Conservation (phyloP, 2,888 invertebrate genomes). For the Sthenelais limicola region DNA sequence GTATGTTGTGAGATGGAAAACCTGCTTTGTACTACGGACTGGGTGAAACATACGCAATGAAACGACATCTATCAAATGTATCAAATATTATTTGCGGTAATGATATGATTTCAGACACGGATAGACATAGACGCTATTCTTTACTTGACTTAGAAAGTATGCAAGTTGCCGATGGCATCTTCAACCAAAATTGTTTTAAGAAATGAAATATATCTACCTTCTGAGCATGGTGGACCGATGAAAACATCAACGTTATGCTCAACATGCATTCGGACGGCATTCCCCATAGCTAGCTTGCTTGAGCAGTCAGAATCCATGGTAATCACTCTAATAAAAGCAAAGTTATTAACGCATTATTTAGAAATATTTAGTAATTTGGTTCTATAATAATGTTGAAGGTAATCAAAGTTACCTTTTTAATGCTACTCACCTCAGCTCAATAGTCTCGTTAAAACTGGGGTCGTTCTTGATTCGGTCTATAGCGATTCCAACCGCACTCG, state of each 20-base stretch:
- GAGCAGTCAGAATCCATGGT: slow-evolving; percentile 49
- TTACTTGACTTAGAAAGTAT: too few relatives aligned
- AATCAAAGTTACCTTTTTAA: not conserved
- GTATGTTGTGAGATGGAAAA: too few relatives aligned
- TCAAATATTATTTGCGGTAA: too few relatives aligned
- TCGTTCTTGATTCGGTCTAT: slow-evolving; percentile 47
- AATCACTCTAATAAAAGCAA: slow-evolving; percentile 45
- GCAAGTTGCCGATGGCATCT: too few relatives aligned
- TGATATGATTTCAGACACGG: too few relatives aligned
- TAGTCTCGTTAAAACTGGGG: slow-evolving; percentile 42
- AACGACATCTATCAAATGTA: too few relatives aligned
- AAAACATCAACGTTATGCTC: slow-evolving; percentile 50
- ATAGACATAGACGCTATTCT: too few relatives aligned
- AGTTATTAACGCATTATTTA: not conserved
- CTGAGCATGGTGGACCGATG: slow-evolving; percentile 54
- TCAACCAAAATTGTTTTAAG: too few relatives aligned
- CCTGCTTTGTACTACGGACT: too few relatives aligned
- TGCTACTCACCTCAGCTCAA: slow-evolving; percentile 40
- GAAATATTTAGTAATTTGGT: too few relatives aligned
- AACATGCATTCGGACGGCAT: slow-evolving; percentile 46
- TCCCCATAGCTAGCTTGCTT: slow-evolving; percentile 50
- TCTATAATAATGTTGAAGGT: too few relatives aligned
- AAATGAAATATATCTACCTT: slow-evolving; percentile 45
- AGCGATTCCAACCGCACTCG: slow-evolving; percentile 51
- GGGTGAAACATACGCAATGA: too few relatives aligned